Percentiles rank a stretch among this genome's conserved stretches.
These are phyloP conservation scores for Hemibagrus wyckioides DNA, from an alignment of 2,113 vertebrate genomes.

Conservation along the genomic window DNA sequence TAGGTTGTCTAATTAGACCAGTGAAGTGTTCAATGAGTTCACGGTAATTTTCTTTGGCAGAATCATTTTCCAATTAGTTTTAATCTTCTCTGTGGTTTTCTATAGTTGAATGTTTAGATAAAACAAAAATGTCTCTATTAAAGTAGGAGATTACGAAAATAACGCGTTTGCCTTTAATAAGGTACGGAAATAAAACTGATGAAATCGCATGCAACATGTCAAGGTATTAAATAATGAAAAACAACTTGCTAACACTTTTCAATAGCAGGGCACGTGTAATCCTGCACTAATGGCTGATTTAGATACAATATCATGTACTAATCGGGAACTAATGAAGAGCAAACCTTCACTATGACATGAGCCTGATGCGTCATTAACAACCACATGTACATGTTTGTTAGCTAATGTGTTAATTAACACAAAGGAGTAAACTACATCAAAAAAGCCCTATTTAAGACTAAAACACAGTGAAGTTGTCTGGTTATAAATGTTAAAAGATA, in stretches of 20 bases:
- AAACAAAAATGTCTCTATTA: constrained; percentile 9
- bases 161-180: background rate
- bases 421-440: no score
- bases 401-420: no score
- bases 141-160: constrained; percentile 6
- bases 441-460: no score
- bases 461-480: no score
- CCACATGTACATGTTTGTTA: no score
- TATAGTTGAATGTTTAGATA: background rate
- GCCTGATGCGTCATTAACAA: no score
- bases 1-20: constrained; percentile 51
- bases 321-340: no score
- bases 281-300: no score
- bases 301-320: no score
- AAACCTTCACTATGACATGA: no score
- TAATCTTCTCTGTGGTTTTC: constrained; percentile 41
- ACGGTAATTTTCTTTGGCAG: constrained; percentile 12
- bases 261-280: no score
- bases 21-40: constrained; percentile 42
- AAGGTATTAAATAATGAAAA: background rate
- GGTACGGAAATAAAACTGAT: background rate
- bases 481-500: no score
- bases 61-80: constrained; percentile 45
- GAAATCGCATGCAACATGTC: background rate
- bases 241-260: background rate